Evolutionary conservation across 1,140 invertebrate genomes (phyloP), one percentile per base, ranked within the genome.

Genomic region (Leguminivora glycinivorella): DNA sequence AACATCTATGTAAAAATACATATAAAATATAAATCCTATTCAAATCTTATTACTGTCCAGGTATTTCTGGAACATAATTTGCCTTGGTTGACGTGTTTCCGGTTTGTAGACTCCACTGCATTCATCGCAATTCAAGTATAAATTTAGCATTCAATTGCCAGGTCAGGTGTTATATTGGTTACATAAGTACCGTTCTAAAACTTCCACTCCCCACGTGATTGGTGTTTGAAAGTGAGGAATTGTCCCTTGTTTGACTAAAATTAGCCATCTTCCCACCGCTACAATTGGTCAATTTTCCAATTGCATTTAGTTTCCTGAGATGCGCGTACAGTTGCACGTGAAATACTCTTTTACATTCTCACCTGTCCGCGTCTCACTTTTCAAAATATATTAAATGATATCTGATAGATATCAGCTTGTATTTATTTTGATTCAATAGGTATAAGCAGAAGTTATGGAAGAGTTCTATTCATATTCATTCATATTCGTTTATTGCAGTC

Each of bases 271-370:
- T 81, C 80, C 77, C 75, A 73, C 75, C 73, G 78, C 66, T 73
- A 81, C 84, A 90, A 90, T 87, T 90, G 88, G 81, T 87, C 89
- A 89, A 90, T 90, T 90, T 84, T 76, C 83, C 88, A 90, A 88
- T 90, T 90, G 83, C 82, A 84, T 85, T 85, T 83, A 82, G 83
- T 75, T 87, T 88, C 86, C 85, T 85, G 77, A 82, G 81, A 75
- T 72, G 75, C 75, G 70, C 66, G 84, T 84, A 82, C 81, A 77
- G 56, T 69, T 72, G 52, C 68, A 78, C 78, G 43, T 47, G 43
- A 75, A 56, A 69, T 70, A 63, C 34, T 14, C 24, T 34, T 24
- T 69, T 75, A 26, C 73, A 69, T 69, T 31, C 43, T 43, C 26
- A 63, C 52, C 52, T 56, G 52, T 56, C 17, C 52, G 4, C 6